Evolutionary conservation across 2,113 vertebrate genomes (phyloP), one percentile per base, ranked within the genome.

Genomic region (Oreochromis niloticus): DNA sequence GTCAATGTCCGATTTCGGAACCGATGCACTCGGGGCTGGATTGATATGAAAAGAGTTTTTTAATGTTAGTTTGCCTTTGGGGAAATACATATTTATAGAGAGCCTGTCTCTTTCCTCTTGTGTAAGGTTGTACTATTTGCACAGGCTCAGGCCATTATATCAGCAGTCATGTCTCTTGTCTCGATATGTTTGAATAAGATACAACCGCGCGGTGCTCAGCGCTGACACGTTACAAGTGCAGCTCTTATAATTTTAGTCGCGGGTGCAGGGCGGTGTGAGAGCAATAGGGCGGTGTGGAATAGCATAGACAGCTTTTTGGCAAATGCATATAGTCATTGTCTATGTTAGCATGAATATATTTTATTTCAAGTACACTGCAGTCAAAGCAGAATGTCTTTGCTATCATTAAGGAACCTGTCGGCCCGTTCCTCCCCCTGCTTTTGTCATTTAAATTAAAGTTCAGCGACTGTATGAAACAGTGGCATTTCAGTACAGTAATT

Each of bases 231-330:
- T 81, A 79, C 32, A 52, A 89, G 36, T 55, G 78, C 56, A 55
- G 84, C 61, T 87, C 12, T 92, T 87, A 54, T 73, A 32, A 87
- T 90, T 88, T 87, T 87, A 81, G 63, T 87, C 82, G 86, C 63
- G 30, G 22, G 24, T 50, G 30, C 55, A 22, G 27, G 32, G 13
- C 3, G 14, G 59, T 54, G 81, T 56, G 57, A 83, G 59, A 39
- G 61, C 41, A 80, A n/a, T 80, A 39, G 39, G 32, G 10, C 4
- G 3, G 61, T 66, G 61, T 57, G 30, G 24, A 86, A 84, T 19
- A 27, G 13, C 39, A 63, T 34, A 24, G 71, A 82, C 6, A 13
- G 30, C 59, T 85, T 87, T 87, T 27, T 41, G 17, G 22, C 17
- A 46, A 8, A 41, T 73, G 82, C 68, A 36, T 50, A 11, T 59